These are phyloP conservation scores for Cyrtodaria siliqua DNA, from an alignment of 2,888 invertebrate species.

Conservation along the genomic window DNA sequence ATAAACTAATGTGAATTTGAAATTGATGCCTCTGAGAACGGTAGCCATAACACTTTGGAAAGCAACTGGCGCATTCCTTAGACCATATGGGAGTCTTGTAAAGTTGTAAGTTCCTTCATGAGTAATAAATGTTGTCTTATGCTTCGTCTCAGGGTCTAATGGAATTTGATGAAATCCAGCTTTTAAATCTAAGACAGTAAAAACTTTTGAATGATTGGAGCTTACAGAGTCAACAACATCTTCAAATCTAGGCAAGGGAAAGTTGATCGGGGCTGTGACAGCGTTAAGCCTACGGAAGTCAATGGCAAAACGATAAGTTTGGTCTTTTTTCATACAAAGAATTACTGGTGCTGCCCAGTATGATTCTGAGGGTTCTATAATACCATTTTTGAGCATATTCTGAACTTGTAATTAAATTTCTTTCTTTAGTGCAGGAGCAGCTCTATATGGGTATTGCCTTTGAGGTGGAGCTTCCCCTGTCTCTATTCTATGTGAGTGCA, in stretches of 20 bases:
- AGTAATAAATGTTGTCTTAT: conserved; percentile 43
- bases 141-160: conserved; percentile 25
- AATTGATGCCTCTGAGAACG: conserved; percentile 36
- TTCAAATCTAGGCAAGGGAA: conserved; percentile 49
- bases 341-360: conserved; percentile 59
- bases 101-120: conserved; percentile 31
- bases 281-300: conserved; percentile 45
- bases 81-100: conserved; percentile 31
- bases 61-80: conserved; percentile 33
- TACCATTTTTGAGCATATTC: conserved; percentile 49
- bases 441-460: conserved; percentile 39
- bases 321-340: conserved; percentile 51
- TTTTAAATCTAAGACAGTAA: conserved; percentile 28
- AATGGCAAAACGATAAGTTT: conserved; percentile 48
- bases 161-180: conserved; percentile 44
- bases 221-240: conserved; percentile 45
- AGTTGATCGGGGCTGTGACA: conserved; percentile 44
- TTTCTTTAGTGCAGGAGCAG: conserved; percentile 18
- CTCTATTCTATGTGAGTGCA: conserved; percentile 45
- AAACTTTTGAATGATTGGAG: conserved; percentile 24
- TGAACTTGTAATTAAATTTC: conserved; percentile 43
- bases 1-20: conserved; percentile 59
- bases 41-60: conserved; percentile 36
- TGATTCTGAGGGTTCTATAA: conserved; percentile 54
- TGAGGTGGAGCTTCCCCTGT: conserved; percentile 48